Evolutionary conservation across 1,140 invertebrate genomes (phyloP).

Genomic region (Drosophila lacertosa): DNA sequence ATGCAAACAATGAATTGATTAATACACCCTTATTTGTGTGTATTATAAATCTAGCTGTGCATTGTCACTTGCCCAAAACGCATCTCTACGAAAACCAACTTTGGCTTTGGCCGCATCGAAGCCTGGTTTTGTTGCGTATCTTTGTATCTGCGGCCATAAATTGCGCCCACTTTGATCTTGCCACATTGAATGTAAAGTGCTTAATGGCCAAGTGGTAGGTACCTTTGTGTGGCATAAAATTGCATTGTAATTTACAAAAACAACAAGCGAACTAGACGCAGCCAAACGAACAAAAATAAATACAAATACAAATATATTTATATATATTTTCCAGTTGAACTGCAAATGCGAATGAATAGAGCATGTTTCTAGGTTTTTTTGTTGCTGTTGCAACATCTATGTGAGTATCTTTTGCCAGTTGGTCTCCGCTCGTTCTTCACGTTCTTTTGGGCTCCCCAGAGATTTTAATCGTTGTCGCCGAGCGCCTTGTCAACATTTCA

Average conservation of each 20-base stretch:
- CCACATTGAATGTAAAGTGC: conserved; percentile 81
- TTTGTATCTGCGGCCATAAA: conserved; percentile 68
- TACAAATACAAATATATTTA: conserved; percentile 17
- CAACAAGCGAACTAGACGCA: neutral
- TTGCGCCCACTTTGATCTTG: conserved; percentile 79
- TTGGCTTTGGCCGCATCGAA: conserved; percentile 15
- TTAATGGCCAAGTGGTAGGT: conserved; percentile 69
- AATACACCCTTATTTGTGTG: too few relatives aligned
- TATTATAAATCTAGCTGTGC: too few relatives aligned
- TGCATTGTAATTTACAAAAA: conserved; percentile 78
- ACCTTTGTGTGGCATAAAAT: conserved; percentile 76
- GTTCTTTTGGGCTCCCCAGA: conserved; percentile 64
- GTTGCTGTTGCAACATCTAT: conserved; percentile 32
- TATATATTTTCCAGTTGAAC: conserved; percentile 48
- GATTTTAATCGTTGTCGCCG: conserved; percentile 81
- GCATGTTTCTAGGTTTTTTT: conserved; percentile 28
- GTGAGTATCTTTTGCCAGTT: conserved; percentile 5
- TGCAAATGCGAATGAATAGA: conserved; percentile 37
- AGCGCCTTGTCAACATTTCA: conserved; percentile 75
- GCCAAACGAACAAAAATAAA: conserved; percentile 8
- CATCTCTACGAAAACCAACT: conserved; percentile 7
- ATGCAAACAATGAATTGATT: too few relatives aligned
- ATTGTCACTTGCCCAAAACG: neutral
- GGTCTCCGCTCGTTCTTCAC: conserved; percentile 29
- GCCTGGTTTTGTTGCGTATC: conserved; percentile 53